phyloP scores from a whole-genome alignment of 2,797 vertebrate species.

The Bovichtus diacanthus region DNA sequence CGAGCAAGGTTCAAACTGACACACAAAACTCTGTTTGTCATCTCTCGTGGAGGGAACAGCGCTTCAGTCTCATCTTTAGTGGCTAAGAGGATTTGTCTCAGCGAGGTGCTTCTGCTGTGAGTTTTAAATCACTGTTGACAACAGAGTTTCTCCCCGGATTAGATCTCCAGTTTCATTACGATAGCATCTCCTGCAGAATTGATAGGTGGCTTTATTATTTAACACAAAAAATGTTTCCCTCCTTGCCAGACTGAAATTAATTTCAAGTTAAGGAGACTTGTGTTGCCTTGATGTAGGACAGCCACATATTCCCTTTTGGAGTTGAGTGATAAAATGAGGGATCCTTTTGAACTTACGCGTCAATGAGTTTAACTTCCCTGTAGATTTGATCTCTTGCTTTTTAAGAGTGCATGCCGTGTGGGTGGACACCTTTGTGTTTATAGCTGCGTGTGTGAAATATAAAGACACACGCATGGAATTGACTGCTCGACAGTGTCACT shows the following conservation, averaged over 20 bases:
- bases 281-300: slow-evolving; percentile 47
- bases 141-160: slow-evolving; percentile 70
- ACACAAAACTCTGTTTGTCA: slow-evolving; percentile 62
- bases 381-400: slow-evolving; percentile 65
- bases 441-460: slow-evolving; percentile 37
- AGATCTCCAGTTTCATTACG: slow-evolving; percentile 78
- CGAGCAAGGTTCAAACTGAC: slow-evolving; percentile 47
- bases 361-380: slow-evolving; percentile 67
- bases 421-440: slow-evolving; percentile 62
- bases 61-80: slow-evolving; percentile 55
- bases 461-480: slow-evolving; percentile 6
- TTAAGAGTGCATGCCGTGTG: slow-evolving; percentile 56
- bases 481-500: slow-evolving; percentile 31
- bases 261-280: slow-evolving; percentile 68
- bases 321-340: slow-evolving; percentile 72
- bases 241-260: slow-evolving; percentile 65
- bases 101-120: slow-evolving; percentile 67
- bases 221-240: slow-evolving; percentile 62
- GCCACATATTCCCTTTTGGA: slow-evolving; percentile 58
- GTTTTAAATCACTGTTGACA: slow-evolving; percentile 80
- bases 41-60: slow-evolving; percentile 32
- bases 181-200: slow-evolving; percentile 70
- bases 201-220: slow-evolving; percentile 73
- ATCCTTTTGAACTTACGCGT: slow-evolving; percentile 71
- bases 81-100: slow-evolving; percentile 75